Base-by-base conservation (phyloP, 2,888 invertebrate genomes). In the Axea sp. region DNA sequence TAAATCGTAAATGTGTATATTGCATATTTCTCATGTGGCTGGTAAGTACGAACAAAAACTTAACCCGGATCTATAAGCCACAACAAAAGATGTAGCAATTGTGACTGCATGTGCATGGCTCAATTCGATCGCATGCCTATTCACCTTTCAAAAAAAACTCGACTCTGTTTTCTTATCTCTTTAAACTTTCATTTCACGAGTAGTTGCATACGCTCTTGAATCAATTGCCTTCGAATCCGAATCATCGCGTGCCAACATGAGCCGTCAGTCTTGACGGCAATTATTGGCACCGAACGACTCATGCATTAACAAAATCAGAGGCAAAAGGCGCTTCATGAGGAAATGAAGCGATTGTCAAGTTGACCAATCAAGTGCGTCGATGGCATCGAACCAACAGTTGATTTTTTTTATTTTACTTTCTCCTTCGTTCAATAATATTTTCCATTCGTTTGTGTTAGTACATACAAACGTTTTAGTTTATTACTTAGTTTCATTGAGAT, bases 281-380 rank as follows among this genome's bases (percentile, higher is more conserved):
- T 9, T 30, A 22, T 39, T 49, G 49, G 47, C 51, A 59, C 45
- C 14, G 7, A 51, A 55, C 55, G 41, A 51, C 9, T 45, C 6
- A 9, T 17, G 33, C 57, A 64, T 47, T 68, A 9, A 47, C 35
- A n/a, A 43, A 60, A 64, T 45, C 53, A 80, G 84, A 86, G 86
- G 86, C 86, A 86, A 86, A 86, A 86, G 86, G 86, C 85, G 83
- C 82, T 78, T 76, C 73, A 65, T 59, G 41, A 73, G 30, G 67
- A 57, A 72, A 55, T 47, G 28, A 65, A 65, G 62, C 33, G 37
- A 51, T 35, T 51, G 11, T 55, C 49, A 39, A 53, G 19, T 37
- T 43, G 11, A 60, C 43, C 57, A 39, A 37, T 57, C 47, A 60
- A 39, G 64, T 59, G 71, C 62, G 74, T 76, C 75, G 75, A 75